These are phyloP conservation scores for Hapalemur alaotrensis DNA, from an alignment of 2,797 vertebrate genomes.

Conservation along the genomic window DNA sequence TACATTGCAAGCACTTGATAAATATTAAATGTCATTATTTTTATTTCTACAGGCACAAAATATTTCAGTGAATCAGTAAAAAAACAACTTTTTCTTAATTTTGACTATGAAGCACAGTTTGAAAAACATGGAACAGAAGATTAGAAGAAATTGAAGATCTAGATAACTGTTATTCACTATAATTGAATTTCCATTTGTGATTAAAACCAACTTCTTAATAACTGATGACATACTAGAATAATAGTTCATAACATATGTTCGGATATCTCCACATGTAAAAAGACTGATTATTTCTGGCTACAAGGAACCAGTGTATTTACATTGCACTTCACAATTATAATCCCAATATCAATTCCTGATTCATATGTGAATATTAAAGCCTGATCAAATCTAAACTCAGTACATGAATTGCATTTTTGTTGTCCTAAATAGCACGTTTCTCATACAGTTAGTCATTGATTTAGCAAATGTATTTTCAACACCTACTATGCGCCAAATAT, in stretches of 20 bases:
- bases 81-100: conserved; percentile 41
- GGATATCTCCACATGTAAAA: background rate
- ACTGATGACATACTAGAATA: background rate
- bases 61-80: conserved; percentile 46
- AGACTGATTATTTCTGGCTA: background rate
- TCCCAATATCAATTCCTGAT: background rate
- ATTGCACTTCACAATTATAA: background rate
- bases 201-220: conserved; percentile 17
- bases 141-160: background rate
- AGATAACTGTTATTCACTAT: background rate
- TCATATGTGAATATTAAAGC: background rate
- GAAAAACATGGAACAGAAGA: background rate
- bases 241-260: background rate
- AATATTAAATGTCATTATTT: conserved; percentile 46
- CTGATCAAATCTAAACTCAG: background rate
- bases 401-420: background rate
- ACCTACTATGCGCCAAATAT: background rate
- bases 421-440: background rate
- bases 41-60: background rate
- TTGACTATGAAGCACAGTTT: background rate
- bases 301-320: background rate
- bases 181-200: background rate
- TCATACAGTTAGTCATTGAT: background rate
- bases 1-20: conserved; percentile 1
- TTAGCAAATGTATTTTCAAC: conserved; percentile 23